These are phyloP conservation scores for Lepidocolaptes lacrymiger DNA, from an alignment of 2,797 vertebrate species.

Conservation along the genomic window DNA sequence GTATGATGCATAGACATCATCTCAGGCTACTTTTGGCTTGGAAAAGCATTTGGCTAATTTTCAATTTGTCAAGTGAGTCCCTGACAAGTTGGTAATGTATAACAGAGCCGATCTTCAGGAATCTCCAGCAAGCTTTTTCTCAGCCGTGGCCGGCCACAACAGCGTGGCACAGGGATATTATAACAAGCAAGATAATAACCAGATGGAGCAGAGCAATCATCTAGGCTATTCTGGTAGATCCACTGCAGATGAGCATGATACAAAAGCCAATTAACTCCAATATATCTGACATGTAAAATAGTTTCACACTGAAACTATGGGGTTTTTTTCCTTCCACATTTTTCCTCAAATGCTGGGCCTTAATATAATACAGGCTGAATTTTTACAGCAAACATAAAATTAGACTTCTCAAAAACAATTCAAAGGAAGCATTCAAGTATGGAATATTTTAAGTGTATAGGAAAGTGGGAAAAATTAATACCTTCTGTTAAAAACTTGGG, in stretches of 20 bases:
- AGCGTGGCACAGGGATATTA: not conserved
- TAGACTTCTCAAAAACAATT: not conserved
- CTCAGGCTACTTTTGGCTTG: slow-evolving; percentile 54
- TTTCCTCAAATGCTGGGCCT: not conserved
- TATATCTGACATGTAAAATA: not conserved
- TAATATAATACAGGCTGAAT: fast-evolving
- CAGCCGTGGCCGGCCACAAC: not conserved
- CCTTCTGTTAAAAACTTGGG: not conserved
- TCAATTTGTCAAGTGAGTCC: slow-evolving; percentile 54
- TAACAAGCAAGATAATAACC: slow-evolving; percentile 10
- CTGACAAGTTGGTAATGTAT: slow-evolving; percentile 12
- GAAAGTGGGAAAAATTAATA: not conserved
- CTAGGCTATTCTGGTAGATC: slow-evolving; percentile 21
- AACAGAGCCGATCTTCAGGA: slow-evolving; percentile 4
- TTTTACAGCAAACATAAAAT: not conserved
- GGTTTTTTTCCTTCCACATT: not conserved
- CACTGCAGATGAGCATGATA: not conserved
- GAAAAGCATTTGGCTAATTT: slow-evolving; percentile 54
- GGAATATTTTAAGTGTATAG: not conserved
- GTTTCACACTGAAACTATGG: not conserved
- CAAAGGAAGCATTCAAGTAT: not conserved
- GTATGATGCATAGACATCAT: slow-evolving; percentile 36
- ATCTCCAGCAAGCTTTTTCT: slow-evolving; percentile 10
- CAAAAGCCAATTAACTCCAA: slow-evolving; percentile 27
- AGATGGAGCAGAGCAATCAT: slow-evolving; percentile 28